These are phyloP conservation scores for Musca vetustissima DNA, from an alignment of 1,140 invertebrate species.

Conservation along the genomic window DNA sequence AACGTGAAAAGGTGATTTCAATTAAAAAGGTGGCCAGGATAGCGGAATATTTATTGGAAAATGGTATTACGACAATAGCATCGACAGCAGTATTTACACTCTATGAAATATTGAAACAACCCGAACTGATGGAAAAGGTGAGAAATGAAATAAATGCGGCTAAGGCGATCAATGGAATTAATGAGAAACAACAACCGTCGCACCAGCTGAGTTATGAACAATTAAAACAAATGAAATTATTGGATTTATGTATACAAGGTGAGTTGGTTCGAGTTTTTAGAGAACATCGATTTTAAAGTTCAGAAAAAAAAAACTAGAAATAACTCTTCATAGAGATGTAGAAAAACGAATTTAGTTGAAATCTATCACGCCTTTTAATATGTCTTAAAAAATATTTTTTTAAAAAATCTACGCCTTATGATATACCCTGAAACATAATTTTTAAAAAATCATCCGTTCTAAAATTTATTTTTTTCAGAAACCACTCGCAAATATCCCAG, in stretches of 20 bases:
- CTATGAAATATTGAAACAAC: constrained; percentile 43
- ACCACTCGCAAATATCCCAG: constrained; percentile 58
- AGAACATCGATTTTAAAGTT: neutral
- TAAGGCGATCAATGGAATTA: constrained; percentile 7
- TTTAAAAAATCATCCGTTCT: no score
- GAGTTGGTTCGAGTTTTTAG: neutral
- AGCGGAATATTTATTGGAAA: constrained; percentile 44
- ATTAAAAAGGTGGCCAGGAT: constrained; percentile 41
- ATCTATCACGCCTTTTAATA: no score
- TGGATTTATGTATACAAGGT: constrained; percentile 50
- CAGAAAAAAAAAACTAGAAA: no score
- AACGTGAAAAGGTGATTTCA: constrained; percentile 44
- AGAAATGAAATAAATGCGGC: constrained; percentile 34
- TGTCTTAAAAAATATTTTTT: no score
- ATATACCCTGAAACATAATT: no score
- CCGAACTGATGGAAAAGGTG: constrained; percentile 41
- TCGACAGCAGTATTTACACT: constrained; percentile 39
- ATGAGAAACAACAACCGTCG: constrained; percentile 2
- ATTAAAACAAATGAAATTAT: constrained; percentile 38
- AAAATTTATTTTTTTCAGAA: no score
- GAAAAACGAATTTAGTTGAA: no score
- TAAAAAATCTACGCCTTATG: no score
- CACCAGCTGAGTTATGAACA: constrained; percentile 36
- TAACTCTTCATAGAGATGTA: no score
- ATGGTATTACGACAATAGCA: constrained; percentile 38